Evolutionary conservation across 2,113 vertebrate genomes (phyloP).

Genomic region (Anolis sagrei): DNA sequence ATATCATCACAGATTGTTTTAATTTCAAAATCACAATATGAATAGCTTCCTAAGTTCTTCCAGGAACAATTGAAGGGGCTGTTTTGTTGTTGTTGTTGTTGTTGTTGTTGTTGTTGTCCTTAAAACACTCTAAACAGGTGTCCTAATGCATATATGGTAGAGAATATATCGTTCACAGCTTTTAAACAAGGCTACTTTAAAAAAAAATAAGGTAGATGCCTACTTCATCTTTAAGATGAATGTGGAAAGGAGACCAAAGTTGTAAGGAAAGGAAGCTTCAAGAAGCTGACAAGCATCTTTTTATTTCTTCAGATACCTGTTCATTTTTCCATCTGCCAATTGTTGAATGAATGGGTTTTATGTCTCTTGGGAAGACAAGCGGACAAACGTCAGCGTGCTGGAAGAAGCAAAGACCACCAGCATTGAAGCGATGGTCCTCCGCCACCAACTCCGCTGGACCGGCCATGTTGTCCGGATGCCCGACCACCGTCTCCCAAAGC

Average conservation of each 20-base stretch:
- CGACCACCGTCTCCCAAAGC: no score
- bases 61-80: background rate
- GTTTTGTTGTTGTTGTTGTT: background rate
- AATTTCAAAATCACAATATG: slow-evolving; percentile 2
- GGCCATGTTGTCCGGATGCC: no score
- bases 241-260: background rate
- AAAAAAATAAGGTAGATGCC: background rate
- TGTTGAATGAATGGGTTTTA: no score
- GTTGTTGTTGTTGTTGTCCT: background rate
- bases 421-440: no score
- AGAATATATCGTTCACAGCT: no score
- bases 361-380: no score
- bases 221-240: background rate
- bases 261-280: background rate
- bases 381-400: no score
- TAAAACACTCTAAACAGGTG: background rate
- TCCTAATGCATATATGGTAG: background rate
- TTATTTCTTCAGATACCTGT: background rate
- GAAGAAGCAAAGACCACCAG: no score
- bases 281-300: background rate
- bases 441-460: no score
- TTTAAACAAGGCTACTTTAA: background rate
- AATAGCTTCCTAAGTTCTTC: background rate
- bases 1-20: slow-evolving; percentile 5
- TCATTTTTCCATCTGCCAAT: background rate